Conservation (phyloP, 2,113 vertebrate genomes). For the Dasypus novemcinctus region DNA sequence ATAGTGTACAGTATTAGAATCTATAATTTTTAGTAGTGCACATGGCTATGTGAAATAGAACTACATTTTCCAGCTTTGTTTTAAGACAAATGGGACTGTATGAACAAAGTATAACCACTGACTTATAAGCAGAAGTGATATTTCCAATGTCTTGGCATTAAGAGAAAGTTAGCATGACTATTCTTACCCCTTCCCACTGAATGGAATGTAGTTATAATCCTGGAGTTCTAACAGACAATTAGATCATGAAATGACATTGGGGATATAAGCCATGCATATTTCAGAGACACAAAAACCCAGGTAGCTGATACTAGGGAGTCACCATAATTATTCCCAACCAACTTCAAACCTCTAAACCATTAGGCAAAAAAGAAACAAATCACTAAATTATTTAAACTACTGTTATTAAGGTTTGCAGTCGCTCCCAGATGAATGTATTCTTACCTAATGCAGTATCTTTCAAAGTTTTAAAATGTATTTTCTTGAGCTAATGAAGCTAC, state of each 20-base stretch:
- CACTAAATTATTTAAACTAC: neutral
- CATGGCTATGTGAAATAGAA: neutral
- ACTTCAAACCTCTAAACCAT: neutral
- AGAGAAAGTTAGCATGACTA: neutral
- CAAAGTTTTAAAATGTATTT: constrained; percentile 31
- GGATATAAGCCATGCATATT: neutral
- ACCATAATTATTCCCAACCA: neutral
- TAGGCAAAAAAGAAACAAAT: neutral
- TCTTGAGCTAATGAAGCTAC: constrained; percentile 3
- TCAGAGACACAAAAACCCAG: neutral
- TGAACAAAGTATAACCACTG: neutral
- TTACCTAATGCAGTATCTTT: neutral
- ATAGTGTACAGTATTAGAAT: neutral
- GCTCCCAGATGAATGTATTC: neutral
- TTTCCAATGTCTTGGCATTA: neutral
- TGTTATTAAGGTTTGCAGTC: neutral
- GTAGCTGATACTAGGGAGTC: neutral
- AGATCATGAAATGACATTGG: neutral
- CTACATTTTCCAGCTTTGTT: neutral
- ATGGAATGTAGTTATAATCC: neutral
- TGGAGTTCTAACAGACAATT: neutral
- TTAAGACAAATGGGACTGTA: neutral
- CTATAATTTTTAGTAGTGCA: neutral
- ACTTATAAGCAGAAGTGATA: neutral
- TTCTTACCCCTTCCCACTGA: neutral